Percentiles rank a stretch among this genome's conserved stretches.
These are phyloP conservation scores for Clarias magur DNA, from an alignment of 2,113 vertebrate genomes.

Conservation along the genomic window DNA sequence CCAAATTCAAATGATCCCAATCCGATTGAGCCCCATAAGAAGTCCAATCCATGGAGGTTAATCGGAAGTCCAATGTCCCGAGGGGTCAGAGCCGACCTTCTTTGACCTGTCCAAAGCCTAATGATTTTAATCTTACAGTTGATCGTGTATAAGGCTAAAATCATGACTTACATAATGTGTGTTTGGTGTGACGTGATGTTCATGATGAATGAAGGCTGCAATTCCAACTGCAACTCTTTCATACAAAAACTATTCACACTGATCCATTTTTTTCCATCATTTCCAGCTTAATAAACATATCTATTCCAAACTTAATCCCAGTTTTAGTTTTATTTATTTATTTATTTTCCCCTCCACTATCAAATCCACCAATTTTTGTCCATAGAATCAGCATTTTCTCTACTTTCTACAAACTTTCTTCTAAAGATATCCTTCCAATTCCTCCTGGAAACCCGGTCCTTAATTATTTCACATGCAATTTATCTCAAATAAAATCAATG, in stretches of 20 bases:
- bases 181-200: too few species aligned
- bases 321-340: background rate
- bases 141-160: too few species aligned
- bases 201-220: too few species aligned
- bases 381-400: background rate
- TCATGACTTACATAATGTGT: too few species aligned
- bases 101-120: too few species aligned
- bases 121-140: too few species aligned
- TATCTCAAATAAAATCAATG: background rate
- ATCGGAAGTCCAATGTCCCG: too few species aligned
- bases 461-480: conserved; percentile 11
- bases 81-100: too few species aligned
- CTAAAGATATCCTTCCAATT: background rate
- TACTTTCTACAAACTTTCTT: background rate
- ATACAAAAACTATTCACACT: background rate
- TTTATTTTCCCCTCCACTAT: background rate
- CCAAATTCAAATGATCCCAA: too few species aligned
- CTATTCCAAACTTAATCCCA: background rate
- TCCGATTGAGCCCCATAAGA: too few species aligned
- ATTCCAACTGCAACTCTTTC: too few species aligned
- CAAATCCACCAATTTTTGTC: background rate
- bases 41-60: too few species aligned
- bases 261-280: background rate
- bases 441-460: background rate
- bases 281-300: background rate